Conservation (phyloP, 2,113 vertebrate species). For the Stegastes partitus region DNA sequence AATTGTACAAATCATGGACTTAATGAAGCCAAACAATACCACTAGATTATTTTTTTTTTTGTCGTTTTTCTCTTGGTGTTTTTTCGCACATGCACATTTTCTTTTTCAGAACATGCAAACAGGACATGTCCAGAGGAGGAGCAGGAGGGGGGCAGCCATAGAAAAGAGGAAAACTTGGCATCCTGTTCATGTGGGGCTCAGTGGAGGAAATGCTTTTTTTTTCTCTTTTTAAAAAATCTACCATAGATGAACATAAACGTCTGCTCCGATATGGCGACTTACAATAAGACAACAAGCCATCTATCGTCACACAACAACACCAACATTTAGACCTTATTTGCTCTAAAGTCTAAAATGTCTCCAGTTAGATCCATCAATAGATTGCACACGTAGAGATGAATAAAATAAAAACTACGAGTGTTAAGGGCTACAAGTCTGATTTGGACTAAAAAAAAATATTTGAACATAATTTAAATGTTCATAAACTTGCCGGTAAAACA, state of each 20-base stretch:
- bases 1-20: conserved; percentile 89
- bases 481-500: conserved; percentile 29
- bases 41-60: not conserved
- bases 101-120: conserved; percentile 94
- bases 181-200: conserved; percentile 59
- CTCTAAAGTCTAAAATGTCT: conserved; percentile 26
- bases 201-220: conserved; percentile 27
- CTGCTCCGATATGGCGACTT: conserved; percentile 35
- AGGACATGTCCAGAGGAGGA: conserved; percentile 87
- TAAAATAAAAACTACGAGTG: not conserved
- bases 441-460: conserved; percentile 41
- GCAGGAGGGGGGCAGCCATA: conserved; percentile 85
- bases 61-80: conserved; percentile 69
- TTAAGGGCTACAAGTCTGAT: conserved; percentile 3
- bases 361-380: conserved; percentile 20
- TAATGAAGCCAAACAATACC: conserved; percentile 88
- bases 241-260: conserved; percentile 37
- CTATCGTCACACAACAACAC: conserved; percentile 25
- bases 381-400: conserved; percentile 34
- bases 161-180: conserved; percentile 88
- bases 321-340: conserved; percentile 5
- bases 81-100: conserved; percentile 92
- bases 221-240: conserved; percentile 13
- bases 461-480: conserved; percentile 20
- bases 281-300: conserved; percentile 36